A percentile compares a stretch with the other conserved stretches of the same genome.
Evolutionary conservation across 2,888 invertebrate species (phyloP).

Genomic region (Himalopsyche japonica): DNA sequence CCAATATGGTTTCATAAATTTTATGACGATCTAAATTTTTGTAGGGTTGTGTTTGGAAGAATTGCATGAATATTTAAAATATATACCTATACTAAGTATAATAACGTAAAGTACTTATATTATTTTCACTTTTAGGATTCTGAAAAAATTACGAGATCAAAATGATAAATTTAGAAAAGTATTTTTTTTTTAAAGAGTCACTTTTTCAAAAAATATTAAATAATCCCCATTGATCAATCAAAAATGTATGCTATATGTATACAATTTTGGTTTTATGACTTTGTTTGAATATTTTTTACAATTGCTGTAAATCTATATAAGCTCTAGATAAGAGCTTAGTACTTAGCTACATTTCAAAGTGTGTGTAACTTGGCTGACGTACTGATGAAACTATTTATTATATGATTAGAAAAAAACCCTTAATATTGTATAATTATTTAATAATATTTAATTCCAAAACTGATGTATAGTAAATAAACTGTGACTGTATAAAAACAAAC

Average conservation of each 20-base stretch:
- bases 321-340: too few species aligned
- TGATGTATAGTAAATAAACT: not conserved
- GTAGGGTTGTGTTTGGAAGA: not conserved
- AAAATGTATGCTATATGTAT: too few species aligned
- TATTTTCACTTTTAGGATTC: not conserved
- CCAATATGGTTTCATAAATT: not conserved
- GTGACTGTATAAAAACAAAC: conserved; percentile 26
- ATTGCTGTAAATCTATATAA: too few species aligned
- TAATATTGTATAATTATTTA: not conserved
- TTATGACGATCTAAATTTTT: not conserved
- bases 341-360: too few species aligned
- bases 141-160: not conserved
- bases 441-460: not conserved
- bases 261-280: too few species aligned
- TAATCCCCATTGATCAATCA: too few species aligned
- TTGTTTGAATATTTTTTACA: too few species aligned
- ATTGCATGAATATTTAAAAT: not conserved
- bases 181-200: not conserved
- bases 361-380: too few species aligned
- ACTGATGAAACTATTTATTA: too few species aligned
- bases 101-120: not conserved
- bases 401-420: too few species aligned
- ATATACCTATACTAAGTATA: not conserved
- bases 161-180: not conserved
- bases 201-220: not conserved